Conservation (phyloP, 2,888 invertebrate species). For the Arge pagana region DNA sequence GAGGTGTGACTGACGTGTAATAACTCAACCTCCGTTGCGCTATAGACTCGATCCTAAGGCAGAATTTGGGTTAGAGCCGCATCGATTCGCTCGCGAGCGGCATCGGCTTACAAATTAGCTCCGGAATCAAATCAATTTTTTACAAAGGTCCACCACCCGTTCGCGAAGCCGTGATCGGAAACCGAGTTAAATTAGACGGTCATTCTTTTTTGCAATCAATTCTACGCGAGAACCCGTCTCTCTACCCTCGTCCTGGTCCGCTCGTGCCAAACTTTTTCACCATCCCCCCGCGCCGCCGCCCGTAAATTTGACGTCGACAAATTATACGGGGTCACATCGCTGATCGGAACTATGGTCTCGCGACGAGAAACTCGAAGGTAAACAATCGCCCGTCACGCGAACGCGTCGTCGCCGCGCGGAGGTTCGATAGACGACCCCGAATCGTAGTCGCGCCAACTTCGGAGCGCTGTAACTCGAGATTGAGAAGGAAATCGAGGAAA, state of each 20-base stretch:
- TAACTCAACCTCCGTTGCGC: no score
- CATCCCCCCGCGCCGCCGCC: neutral
- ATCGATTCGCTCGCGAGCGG: constrained; percentile 16
- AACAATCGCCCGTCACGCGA: constrained; percentile 15
- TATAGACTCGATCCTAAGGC: constrained; percentile 23
- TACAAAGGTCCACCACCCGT: constrained; percentile 18
- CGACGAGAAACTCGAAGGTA: constrained; percentile 4
- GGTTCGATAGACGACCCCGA: no score
- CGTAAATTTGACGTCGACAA: neutral
- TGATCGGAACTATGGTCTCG: constrained; percentile 12
- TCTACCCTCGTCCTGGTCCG: no score
- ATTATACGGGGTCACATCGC: neutral
- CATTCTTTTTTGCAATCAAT: constrained; percentile 9
- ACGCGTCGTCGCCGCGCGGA: no score
- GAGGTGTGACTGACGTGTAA: constrained; percentile 46
- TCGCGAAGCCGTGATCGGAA: constrained; percentile 10
- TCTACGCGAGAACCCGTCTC: neutral
- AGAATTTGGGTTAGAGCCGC: constrained; percentile 30
- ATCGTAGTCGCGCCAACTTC: no score
- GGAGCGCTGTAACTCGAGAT: no score
- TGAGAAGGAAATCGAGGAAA: no score
- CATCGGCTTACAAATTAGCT: constrained; percentile 38
- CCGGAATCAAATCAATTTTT: constrained; percentile 30
- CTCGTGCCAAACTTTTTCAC: neutral
- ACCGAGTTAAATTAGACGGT: constrained; percentile 10